These are phyloP conservation scores for Andrena minutula DNA, from an alignment of 2,888 invertebrate genomes.

Conservation along the genomic window DNA sequence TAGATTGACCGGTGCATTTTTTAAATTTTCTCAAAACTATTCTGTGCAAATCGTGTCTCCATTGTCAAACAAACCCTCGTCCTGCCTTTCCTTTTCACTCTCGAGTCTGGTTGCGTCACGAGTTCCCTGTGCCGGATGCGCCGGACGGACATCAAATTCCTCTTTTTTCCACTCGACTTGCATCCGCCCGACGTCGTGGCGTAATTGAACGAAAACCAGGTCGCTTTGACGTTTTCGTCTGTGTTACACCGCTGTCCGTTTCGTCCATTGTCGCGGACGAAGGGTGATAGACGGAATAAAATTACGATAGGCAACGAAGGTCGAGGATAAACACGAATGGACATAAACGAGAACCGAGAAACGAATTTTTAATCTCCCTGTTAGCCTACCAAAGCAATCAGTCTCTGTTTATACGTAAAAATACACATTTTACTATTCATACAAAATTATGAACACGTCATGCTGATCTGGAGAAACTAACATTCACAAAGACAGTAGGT, in stretches of 20 bases:
- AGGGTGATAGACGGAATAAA: conserved; percentile 46
- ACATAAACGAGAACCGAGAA: background rate
- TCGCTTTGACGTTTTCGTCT: conserved; percentile 59
- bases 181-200: conserved; percentile 67
- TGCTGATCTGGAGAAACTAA: too few species aligned
- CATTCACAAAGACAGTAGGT: too few species aligned
- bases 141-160: conserved; percentile 79
- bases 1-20: background rate
- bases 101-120: conserved; percentile 62
- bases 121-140: conserved; percentile 76
- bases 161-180: conserved; percentile 71
- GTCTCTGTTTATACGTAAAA: too few species aligned
- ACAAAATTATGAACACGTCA: too few species aligned
- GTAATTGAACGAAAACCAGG: conserved; percentile 76
- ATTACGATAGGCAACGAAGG: conserved; percentile 49
- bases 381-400: background rate
- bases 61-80: conserved; percentile 39
- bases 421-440: too few species aligned
- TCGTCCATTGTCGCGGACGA: conserved; percentile 31
- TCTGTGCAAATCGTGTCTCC: conserved; percentile 23
- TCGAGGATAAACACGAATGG: conserved; percentile 30
- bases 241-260: conserved; percentile 25
- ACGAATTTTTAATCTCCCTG: background rate
- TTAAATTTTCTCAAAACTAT: conserved; percentile 6
- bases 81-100: conserved; percentile 65